Percentiles rank a stretch among this genome's conserved stretches.
Conservation (phyloP, 2,888 invertebrate genomes). For the Spilarctia lutea region DNA sequence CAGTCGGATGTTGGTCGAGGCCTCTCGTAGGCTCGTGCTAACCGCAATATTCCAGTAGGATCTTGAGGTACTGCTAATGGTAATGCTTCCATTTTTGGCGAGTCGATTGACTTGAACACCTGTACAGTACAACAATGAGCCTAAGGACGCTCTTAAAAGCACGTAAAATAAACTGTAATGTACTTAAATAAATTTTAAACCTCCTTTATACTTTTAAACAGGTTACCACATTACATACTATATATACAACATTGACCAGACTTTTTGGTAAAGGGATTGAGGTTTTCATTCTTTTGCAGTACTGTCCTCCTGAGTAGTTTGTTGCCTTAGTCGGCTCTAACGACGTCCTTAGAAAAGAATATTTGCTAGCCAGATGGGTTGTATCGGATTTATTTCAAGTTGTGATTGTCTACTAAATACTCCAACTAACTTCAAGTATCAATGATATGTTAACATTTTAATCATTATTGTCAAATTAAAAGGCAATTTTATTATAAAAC, state of each 20-base stretch:
- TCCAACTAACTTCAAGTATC: neutral
- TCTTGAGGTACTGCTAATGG: conserved; percentile 86
- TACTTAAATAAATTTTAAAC: too few relatives aligned
- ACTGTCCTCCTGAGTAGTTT: too few relatives aligned
- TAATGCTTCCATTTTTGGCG: conserved; percentile 88
- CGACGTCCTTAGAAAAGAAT: too few relatives aligned
- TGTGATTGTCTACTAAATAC: too few relatives aligned
- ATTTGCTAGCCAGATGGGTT: too few relatives aligned
- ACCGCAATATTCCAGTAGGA: conserved; percentile 68
- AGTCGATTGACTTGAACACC: conserved; percentile 88
- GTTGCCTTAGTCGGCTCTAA: too few relatives aligned
- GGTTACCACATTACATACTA: too few relatives aligned
- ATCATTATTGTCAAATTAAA: neutral
- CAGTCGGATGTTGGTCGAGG: conserved; percentile 90
- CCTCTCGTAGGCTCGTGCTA: conserved; percentile 86
- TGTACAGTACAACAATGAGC: conserved; percentile 54
- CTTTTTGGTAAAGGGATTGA: too few relatives aligned
- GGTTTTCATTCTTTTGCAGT: too few relatives aligned
- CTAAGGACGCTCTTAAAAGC: neutral
- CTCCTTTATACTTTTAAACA: neutral
- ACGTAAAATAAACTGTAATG: neutral
- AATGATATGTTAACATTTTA: neutral
- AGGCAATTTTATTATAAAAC: neutral
- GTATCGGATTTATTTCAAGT: too few relatives aligned
- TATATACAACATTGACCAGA: too few relatives aligned